Conservation (phyloP, 2,113 vertebrate genomes). For the Prietella phreatophila region DNA sequence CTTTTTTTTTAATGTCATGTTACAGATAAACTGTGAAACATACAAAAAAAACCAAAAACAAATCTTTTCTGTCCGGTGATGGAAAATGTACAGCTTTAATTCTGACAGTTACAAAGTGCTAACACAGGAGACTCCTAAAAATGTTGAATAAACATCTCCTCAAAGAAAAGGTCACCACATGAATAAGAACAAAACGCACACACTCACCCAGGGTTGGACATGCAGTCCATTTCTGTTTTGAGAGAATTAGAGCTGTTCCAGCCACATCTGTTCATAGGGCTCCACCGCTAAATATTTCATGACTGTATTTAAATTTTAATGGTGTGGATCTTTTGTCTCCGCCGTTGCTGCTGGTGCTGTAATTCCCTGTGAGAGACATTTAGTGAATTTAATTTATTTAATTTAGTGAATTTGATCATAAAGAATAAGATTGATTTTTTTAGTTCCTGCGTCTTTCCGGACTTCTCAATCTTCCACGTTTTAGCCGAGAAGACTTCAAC, state of each 20-base stretch:
- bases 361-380: background rate
- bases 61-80: background rate
- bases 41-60: no score
- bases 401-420: background rate
- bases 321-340: slow-evolving; percentile 21
- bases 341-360: background rate
- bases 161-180: background rate
- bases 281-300: slow-evolving; percentile 64
- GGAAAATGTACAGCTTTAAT: background rate
- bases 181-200: background rate
- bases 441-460: background rate
- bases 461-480: background rate
- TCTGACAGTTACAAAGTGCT: background rate
- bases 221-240: slow-evolving; percentile 11
- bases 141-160: background rate
- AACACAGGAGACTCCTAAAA: background rate
- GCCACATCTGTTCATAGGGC: slow-evolving; percentile 21
- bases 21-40: background rate
- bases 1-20: background rate
- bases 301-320: slow-evolving; percentile 49
- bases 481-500: background rate
- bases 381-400: no score
- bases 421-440: background rate
- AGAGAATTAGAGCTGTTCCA: slow-evolving; percentile 45
- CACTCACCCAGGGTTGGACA: slow-evolving; percentile 17